These are phyloP conservation scores for Cossypha heuglini DNA, from an alignment of 2,797 vertebrate genomes.

Conservation along the genomic window DNA sequence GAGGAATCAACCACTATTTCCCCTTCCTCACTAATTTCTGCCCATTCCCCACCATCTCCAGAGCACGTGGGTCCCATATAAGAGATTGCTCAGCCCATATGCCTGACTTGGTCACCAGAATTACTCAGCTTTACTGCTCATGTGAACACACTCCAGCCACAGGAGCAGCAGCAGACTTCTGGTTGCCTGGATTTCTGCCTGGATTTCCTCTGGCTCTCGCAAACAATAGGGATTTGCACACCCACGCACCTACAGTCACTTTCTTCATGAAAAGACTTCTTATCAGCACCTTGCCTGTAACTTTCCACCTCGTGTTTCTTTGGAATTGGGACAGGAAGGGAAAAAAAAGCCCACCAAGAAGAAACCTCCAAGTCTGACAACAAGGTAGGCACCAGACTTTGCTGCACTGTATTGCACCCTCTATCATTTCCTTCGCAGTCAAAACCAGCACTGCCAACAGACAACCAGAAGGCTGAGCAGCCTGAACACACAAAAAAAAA, in stretches of 20 bases:
- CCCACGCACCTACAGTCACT: not conserved
- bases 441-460: not conserved
- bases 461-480: not conserved
- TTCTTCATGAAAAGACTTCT: not conserved
- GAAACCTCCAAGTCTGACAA: not conserved
- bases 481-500: not conserved
- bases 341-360: not conserved
- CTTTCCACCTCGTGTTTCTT: not conserved
- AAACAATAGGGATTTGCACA: not conserved
- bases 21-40: not conserved
- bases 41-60: not conserved
- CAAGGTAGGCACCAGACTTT: not conserved
- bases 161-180: not conserved
- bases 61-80: rapidly evolving
- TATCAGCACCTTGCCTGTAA: not conserved
- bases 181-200: not conserved
- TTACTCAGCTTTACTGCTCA: not conserved
- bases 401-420: not conserved
- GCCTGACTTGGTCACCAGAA: not conserved
- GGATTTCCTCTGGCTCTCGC: not conserved
- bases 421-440: not conserved
- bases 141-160: not conserved
- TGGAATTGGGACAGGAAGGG: not conserved
- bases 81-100: not conserved
- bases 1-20: not conserved